Evolutionary conservation across 2,888 invertebrate species (phyloP).

Genomic region (Esperia sulphurella): DNA sequence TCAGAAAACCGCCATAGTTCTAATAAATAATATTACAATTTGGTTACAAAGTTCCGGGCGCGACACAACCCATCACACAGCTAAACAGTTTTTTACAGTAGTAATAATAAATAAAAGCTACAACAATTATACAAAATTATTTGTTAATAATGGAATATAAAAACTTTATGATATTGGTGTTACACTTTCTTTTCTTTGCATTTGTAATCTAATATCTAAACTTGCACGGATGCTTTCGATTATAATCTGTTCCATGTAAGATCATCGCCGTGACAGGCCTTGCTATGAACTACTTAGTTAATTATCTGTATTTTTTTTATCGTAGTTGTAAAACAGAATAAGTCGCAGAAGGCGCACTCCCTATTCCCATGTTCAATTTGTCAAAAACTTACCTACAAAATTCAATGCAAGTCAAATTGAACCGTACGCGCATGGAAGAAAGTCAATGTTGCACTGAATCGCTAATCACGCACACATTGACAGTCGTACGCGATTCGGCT

Average conservation of each 20-base stretch:
- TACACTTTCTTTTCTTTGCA: conserved; percentile 27
- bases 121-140: conserved; percentile 24
- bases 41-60: not conserved
- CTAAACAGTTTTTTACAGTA: conserved; percentile 11
- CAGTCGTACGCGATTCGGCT: no score
- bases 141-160: conserved; percentile 23
- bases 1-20: not conserved
- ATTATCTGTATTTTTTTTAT: no score
- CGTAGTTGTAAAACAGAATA: no score
- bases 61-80: conserved; percentile 10
- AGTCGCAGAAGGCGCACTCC: no score
- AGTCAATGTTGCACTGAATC: no score
- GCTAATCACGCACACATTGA: no score
- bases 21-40: not conserved
- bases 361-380: no score
- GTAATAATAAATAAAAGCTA: conserved; percentile 8
- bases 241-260: conserved; percentile 8
- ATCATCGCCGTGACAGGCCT: conserved; percentile 1
- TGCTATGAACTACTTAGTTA: not conserved
- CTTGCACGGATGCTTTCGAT: conserved; percentile 51
- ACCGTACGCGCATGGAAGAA: no score
- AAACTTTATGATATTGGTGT: conserved; percentile 48
- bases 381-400: no score
- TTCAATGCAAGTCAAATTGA: no score
- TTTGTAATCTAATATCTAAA: conserved; percentile 26